phyloP scores from a whole-genome alignment of 1,140 invertebrate species.

The Probaryconus sp. region DNA sequence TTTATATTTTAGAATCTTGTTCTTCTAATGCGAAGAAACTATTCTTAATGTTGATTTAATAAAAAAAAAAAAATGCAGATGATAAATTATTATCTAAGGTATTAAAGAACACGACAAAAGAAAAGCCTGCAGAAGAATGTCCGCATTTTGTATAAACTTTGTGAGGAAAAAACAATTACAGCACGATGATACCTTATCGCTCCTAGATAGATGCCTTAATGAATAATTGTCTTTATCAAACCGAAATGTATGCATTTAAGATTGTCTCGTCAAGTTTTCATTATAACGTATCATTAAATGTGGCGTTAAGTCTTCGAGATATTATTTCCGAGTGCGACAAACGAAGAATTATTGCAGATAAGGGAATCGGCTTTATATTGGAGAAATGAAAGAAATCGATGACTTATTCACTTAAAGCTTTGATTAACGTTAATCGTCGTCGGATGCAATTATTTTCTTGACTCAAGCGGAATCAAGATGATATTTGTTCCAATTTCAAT shows the following conservation, averaged over 20 bases:
- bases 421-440: slow-evolving; percentile 9
- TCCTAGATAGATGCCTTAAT: slow-evolving; percentile 25
- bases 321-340: slow-evolving; percentile 13
- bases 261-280: not conserved
- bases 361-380: not conserved
- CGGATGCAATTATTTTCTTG: no score
- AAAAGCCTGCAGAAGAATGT: no score
- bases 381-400: not conserved
- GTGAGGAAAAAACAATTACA: slow-evolving; percentile 34
- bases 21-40: no score
- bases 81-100: no score
- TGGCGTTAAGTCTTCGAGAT: slow-evolving; percentile 15
- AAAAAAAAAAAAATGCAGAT: no score
- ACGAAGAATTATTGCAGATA: slow-evolving; percentile 2
- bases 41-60: no score
- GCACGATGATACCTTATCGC: slow-evolving; percentile 36
- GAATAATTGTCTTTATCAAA: slow-evolving; percentile 33
- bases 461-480: no score
- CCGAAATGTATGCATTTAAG: slow-evolving; percentile 22
- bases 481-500: no score
- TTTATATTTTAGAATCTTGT: no score
- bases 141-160: slow-evolving; percentile 16
- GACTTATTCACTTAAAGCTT: no score
- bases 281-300: slow-evolving; percentile 12
- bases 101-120: no score